Evolutionary conservation across 2,113 vertebrate genomes (phyloP), one percentile per base, ranked within the genome.

Genomic region (Columbina picui): DNA sequence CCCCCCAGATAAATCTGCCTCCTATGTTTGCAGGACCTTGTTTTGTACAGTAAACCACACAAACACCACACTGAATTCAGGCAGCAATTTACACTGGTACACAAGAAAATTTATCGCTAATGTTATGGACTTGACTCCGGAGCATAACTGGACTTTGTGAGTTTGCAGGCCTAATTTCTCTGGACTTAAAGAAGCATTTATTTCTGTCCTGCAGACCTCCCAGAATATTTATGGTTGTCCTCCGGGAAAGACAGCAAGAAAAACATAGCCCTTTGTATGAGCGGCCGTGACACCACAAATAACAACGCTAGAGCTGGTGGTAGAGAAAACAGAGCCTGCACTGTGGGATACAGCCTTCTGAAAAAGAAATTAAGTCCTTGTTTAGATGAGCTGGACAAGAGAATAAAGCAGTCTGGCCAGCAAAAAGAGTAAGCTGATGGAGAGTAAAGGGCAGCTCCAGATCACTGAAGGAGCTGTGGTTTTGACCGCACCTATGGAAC

Each of bases 211-310:
- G 38, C 45, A 87, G 70, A 52, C 7, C 5, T 26, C 61, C 22
- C n/a, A 2, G 20, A 26, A 3, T n/a, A 84, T 78, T 91, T 56
- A 41, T 38, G 34, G 8, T 3, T 80, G 32, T 77, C 34, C 56
- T 78, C 6, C 71, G 69, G 64, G 34, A 84, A 63, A 45, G 47
- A 38, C 5, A 55, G 41, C 34, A 78, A 60, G 32, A 45, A 64
- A 61, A 77, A 16, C 29, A 43, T 3, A 67, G 32, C 20, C 71
- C 20, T 59, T 27, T n/a, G 21, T 7, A 6, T 5, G 57, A 43
- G 49, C 0, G 4, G 29, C 65, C 38, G 0, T 21, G 49, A 53
- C 39, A 56, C 32, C 26, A 56, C 32, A 21, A 65, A 38, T 0
- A 52, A 14, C 50, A 32, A 27, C 12, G 34, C 63, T 43, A 26